phyloP scores from a whole-genome alignment of 2,113 vertebrate species.

The Nipponia nippon region DNA sequence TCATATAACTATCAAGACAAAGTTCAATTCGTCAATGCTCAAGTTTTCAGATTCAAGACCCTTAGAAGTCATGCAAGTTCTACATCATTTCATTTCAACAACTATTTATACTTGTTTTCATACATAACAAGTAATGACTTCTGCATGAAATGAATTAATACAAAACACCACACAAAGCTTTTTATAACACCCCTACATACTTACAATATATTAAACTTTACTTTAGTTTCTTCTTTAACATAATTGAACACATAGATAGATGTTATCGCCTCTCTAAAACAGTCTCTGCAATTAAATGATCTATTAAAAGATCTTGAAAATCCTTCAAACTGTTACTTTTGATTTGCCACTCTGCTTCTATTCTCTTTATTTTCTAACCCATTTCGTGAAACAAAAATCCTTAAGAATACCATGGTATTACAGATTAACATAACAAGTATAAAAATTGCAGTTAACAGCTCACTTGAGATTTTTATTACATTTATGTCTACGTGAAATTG shows the following conservation, averaged over 20 bases:
- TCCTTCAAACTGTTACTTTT: conserved; percentile 1
- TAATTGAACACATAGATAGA: conserved; percentile 17
- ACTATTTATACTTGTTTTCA: background rate
- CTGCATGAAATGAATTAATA: background rate
- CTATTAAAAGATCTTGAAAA: conserved; percentile 41
- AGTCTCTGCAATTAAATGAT: background rate
- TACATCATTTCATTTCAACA: background rate
- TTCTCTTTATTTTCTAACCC: conserved; percentile 40
- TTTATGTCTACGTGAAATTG: conserved; percentile 63
- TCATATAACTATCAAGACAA: background rate
- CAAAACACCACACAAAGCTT: background rate
- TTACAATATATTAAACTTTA: background rate
- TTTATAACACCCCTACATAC: background rate
- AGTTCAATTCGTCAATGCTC: background rate
- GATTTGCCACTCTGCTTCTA: conserved; percentile 20
- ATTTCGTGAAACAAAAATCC: conserved; percentile 33
- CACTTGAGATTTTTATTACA: conserved; percentile 69
- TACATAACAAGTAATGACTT: background rate
- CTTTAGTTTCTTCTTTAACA: background rate
- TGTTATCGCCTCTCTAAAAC: background rate
- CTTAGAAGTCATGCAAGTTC: background rate
- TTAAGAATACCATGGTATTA: conserved; percentile 23
- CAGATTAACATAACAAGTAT: conserved; percentile 36
- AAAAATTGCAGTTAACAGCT: conserved; percentile 59
- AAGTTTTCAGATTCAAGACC: background rate